Conservation (phyloP, 1,140 invertebrate species). For the Drosophila obscura region DNA sequence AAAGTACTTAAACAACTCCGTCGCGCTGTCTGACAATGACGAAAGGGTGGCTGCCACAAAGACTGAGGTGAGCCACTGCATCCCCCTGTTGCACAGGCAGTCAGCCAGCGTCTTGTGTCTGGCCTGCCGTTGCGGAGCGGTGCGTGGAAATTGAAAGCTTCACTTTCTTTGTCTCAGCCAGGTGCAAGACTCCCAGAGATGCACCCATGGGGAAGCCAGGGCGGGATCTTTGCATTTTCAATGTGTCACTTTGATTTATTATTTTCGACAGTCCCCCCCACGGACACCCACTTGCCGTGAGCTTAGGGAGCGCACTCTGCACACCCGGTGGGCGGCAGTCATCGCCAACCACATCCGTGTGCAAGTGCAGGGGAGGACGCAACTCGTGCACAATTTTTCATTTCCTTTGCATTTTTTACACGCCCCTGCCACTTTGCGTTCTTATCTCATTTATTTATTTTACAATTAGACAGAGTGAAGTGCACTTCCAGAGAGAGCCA, state of each 20-base stretch:
- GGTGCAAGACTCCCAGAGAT: constrained; percentile 17
- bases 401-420: constrained; percentile 59
- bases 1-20: constrained; percentile 67
- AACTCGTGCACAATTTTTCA: constrained; percentile 60
- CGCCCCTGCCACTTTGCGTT: constrained; percentile 55
- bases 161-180: constrained; percentile 36
- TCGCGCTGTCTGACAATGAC: constrained; percentile 38
- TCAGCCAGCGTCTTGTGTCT: constrained; percentile 37
- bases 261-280: constrained; percentile 61
- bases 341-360: neutral
- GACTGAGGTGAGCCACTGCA: constrained; percentile 22
- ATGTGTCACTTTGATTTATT: constrained; percentile 71
- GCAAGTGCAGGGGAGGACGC: constrained; percentile 12
- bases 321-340: neutral
- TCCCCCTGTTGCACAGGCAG: constrained; percentile 8
- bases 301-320: constrained; percentile 21
- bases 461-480: constrained; percentile 78
- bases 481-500: constrained; percentile 47
- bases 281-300: constrained; percentile 17
- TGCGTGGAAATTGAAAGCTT: constrained; percentile 65
- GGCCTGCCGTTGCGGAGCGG: constrained; percentile 47
- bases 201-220: constrained; percentile 3
- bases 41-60: constrained; percentile 40
- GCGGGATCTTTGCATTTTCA: constrained; percentile 38
- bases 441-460: constrained; percentile 78